Base-by-base conservation (phyloP, 2,113 vertebrate species). In the Lepisosteus oculatus region DNA sequence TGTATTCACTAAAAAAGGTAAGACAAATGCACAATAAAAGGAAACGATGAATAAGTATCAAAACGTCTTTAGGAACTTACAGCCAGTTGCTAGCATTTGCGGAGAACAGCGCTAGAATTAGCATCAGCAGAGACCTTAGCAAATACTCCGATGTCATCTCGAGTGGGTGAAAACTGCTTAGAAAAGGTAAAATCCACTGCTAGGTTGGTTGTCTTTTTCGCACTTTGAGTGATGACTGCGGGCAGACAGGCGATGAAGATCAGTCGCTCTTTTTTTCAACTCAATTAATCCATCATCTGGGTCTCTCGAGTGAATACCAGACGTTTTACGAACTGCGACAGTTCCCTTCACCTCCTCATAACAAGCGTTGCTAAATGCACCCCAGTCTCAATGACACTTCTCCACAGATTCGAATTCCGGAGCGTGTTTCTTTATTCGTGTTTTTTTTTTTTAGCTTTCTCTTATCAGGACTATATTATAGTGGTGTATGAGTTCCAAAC, bases 11-110 rank as follows among this genome's bases (percentile, higher is more conserved):
- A 29, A 29, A 29, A 29, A 29, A 29, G 29, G 29, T 29, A 1
- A 29, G 29, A 29, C 29, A 29, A 45, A 43, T 8, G 42, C 7
- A 47, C 13, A 43, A 2, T n/a, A 11, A 9, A 65, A 56, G 56
- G 3, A 65, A 43, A 65, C n/a, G 51, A 6, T 6, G 61, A 67
- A 45, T 44, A 72, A 43, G 14, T 57, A 12, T 72, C 47, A 41
- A 55, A 69, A 69, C 56, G 61, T 65, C 62, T 72, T 67, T 77
- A 62, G 80, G 62, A 41, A 98, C 96, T 97, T 93, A 97, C 96
- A 98, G 92, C 96, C 96, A 98, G 94, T 97, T 98, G 90, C 96
- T 97, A 74, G 96, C 95, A 85, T 95, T 93, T 84, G 95, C 95
- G 61, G 95, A 96, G 89, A 97, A 93, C 79, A 97, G 94, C 76